These are phyloP conservation scores for Cephus sareptanus DNA, from an alignment of 2,888 invertebrate species.

Conservation along the genomic window DNA sequence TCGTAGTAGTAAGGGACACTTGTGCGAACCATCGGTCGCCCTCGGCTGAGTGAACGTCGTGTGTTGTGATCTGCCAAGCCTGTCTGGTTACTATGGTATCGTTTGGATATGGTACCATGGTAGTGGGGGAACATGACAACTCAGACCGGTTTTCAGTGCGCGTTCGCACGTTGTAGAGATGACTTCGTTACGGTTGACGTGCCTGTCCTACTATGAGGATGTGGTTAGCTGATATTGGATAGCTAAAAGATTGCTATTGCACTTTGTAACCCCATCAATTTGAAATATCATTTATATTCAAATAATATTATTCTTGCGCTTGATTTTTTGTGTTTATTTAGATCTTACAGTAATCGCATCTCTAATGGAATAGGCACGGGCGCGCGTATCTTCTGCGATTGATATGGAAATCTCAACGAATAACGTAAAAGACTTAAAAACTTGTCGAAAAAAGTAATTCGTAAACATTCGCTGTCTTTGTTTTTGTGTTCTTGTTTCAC, in stretches of 20 bases:
- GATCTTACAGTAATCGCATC: background rate
- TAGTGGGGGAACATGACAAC: conserved; percentile 14
- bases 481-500: conserved; percentile 15
- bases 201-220: background rate
- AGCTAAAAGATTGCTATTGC: background rate
- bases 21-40: background rate
- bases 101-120: background rate
- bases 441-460: background rate
- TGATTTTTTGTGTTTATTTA: background rate
- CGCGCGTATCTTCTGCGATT: background rate
- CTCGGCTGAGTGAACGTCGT: conserved; percentile 2
- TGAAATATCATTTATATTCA: background rate
- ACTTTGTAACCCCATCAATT: background rate
- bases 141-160: conserved; percentile 8
- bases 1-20: background rate
- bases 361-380: background rate
- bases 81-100: conserved; percentile 55
- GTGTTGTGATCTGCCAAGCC: conserved; percentile 47
- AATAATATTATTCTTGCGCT: background rate
- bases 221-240: background rate
- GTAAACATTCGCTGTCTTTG: background rate
- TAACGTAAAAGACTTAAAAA: background rate
- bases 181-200: background rate
- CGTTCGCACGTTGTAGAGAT: background rate
- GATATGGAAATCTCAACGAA: background rate